Evolutionary conservation across 2,113 vertebrate species (phyloP).

Genomic region (Osmerus mordax): DNA sequence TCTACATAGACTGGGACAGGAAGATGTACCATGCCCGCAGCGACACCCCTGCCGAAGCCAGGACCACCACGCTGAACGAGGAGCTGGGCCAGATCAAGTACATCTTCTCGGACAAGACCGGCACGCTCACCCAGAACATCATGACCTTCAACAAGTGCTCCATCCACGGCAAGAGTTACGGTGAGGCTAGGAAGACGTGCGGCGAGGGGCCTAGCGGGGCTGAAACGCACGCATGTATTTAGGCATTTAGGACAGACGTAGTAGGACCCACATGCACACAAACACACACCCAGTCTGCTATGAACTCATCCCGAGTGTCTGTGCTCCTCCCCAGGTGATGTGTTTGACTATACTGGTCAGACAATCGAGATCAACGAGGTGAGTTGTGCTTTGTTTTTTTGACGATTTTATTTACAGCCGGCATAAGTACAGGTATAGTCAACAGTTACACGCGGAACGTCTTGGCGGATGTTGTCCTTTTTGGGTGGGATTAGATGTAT

Average conservation of each 20-base stretch:
- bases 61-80: conserved; percentile 94
- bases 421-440: no score
- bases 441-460: no score
- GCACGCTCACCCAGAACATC: conserved; percentile 96
- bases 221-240: not conserved
- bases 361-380: conserved; percentile 79
- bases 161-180: conserved; percentile 85
- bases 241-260: no score
- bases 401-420: no score
- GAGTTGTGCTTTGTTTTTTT: conserved; percentile 37
- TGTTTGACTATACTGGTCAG: conserved; percentile 72
- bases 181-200: conserved; percentile 57
- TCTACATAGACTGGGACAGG: conserved; percentile 94
- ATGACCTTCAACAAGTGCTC: conserved; percentile 96
- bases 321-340: conserved; percentile 71
- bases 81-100: conserved; percentile 96
- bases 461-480: no score
- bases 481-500: no score
- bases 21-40: conserved; percentile 83
- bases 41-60: conserved; percentile 83
- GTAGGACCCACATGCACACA: not conserved
- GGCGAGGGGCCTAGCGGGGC: no score
- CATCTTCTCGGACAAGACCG: conserved; percentile 96
- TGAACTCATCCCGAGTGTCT: not conserved
- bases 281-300: not conserved